These are phyloP conservation scores for Periparus ater DNA, from an alignment of 2,797 vertebrate species.

Conservation along the genomic window DNA sequence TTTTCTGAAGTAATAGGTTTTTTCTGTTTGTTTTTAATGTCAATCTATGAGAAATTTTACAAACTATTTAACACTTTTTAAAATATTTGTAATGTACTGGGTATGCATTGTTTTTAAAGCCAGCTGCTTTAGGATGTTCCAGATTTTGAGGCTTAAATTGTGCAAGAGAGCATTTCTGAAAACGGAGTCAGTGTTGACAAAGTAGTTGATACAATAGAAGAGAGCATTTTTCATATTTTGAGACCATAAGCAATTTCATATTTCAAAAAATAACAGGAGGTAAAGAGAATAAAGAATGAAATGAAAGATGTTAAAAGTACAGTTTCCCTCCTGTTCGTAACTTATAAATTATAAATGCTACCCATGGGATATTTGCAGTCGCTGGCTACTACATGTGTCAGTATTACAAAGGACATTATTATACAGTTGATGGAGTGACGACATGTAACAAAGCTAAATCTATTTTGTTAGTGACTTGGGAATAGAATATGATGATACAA, in stretches of 20 bases:
- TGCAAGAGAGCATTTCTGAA: background rate
- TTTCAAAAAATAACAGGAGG: background rate
- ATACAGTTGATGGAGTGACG: background rate
- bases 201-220: background rate
- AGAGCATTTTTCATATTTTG: background rate
- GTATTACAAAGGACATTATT: background rate
- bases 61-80: background rate
- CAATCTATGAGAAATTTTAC: background rate
- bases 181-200: background rate
- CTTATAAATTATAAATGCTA: background rate
- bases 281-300: background rate
- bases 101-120: background rate
- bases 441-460: background rate
- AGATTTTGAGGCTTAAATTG: background rate
- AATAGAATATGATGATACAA: background rate
- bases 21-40: background rate
- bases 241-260: background rate
- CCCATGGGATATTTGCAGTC: background rate
- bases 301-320: background rate
- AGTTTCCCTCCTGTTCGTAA: background rate
- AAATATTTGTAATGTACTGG: background rate
- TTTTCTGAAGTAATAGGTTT: background rate
- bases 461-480: background rate
- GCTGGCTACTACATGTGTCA: background rate
- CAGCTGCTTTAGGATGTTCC: background rate